Base-by-base conservation (phyloP, 2,888 invertebrate genomes). In the Sabatieria punctata region DNA sequence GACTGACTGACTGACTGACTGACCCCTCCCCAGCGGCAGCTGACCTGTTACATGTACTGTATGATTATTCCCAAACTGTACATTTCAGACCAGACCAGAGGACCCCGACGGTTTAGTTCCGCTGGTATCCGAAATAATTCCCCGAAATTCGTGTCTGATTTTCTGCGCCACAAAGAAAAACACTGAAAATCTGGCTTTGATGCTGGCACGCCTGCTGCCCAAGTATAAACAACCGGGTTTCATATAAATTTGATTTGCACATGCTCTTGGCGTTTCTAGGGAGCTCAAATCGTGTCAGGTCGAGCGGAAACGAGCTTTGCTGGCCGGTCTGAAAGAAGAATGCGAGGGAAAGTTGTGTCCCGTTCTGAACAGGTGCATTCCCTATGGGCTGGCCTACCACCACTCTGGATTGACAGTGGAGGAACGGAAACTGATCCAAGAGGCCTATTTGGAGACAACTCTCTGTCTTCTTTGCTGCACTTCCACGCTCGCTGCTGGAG, bases 401-500 rank as follows among this genome's bases (percentile, higher is more conserved):
- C 93, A 95, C 71, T 54, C 70, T 55, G 75, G 91, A 0, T 73
- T 95, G 39, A 85, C 85, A 2, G 73, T 74, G 6, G 89, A 88
- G 60, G 93, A 95, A 70, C 71, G 91, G 26, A 74, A 74, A 52
- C 71, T 85, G 44, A 71, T 93, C 18, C 91, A 93, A 21, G 38
- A 38, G 8, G 38, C 38, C 19, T 38, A 11, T n/a, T 21, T 38
- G 8, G 38, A 38, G 6, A 85, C 85, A 0, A 77, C 77, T n/a
- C 69, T 95, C 30, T 82, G 78, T 50, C 81, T 88, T 26, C 75
- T 95, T 52, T 85, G 88, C 64, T 91, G 89, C 64, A 95, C 93
- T 0, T 89, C 91, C 1, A 95, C 93, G 0, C 71, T 95, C 53
- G 93, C 93, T n/a, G 91, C 93, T 22, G 93, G 93, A 2, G 88